A percentile compares a stretch with the other conserved stretches of the same genome.
Conservation (phyloP, 2,797 vertebrate genomes). For the Anableps anableps region DNA sequence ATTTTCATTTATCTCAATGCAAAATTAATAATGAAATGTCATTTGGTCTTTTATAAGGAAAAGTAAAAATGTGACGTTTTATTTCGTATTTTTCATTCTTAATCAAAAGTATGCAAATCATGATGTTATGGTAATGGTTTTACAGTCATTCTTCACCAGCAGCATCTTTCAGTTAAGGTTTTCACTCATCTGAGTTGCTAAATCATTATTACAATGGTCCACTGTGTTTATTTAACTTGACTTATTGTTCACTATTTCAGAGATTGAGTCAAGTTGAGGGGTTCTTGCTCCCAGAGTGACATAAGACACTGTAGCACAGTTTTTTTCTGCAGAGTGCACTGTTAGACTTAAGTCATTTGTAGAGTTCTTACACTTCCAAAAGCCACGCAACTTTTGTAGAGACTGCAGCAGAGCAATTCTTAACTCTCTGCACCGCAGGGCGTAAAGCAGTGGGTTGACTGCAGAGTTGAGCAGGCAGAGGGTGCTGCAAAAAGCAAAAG, state of each 20-base stretch:
- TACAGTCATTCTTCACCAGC: not conserved
- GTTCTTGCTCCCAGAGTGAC: constrained; percentile 13
- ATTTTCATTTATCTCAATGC: not conserved
- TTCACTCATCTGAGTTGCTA: constrained; percentile 8
- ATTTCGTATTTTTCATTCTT: not conserved
- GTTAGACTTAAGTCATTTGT: constrained; percentile 22
- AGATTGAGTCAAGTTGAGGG: constrained; percentile 45
- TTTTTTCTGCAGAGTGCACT: constrained; percentile 35
- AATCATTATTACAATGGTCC: constrained; percentile 4
- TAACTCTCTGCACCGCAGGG: constrained; percentile 87
- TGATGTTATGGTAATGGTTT: not conserved
- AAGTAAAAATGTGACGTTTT: not conserved
- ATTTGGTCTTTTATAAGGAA: not conserved
- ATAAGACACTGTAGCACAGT: constrained; percentile 38
- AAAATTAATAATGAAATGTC: not conserved
- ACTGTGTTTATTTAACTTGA: constrained; percentile 23
- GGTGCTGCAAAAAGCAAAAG: constrained; percentile 92
- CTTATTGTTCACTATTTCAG: constrained; percentile 54
- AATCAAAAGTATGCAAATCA: not conserved
- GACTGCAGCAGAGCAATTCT: constrained; percentile 72
- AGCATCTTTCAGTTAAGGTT: not conserved
- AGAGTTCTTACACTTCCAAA: constrained; percentile 55
- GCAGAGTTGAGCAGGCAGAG: constrained; percentile 92
- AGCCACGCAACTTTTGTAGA: constrained; percentile 40
- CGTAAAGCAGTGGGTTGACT: constrained; percentile 91